Base-by-base conservation (phyloP, 2,113 vertebrate genomes). In the Coracopsis vasa region DNA sequence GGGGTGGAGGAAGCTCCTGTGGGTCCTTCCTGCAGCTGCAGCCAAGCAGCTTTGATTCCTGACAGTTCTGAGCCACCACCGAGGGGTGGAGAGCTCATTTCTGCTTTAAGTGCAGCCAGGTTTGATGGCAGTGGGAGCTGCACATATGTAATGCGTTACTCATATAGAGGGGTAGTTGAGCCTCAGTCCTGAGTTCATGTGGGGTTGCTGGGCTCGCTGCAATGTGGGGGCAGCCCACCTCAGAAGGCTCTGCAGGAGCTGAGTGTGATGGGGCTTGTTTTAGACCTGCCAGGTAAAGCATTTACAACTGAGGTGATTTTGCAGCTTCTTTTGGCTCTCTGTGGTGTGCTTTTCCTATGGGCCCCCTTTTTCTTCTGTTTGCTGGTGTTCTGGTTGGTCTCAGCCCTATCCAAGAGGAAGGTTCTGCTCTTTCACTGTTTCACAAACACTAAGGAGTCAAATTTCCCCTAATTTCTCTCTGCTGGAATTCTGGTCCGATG, bases 11-110 rank as follows among this genome's bases (percentile, higher is more conserved):
- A 77, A 81, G 91, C 18, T 86, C 86, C 16, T 33, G 44, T 7
- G 73, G 65, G 86, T n/a, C 65, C 42, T 56, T 81, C n/a, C 64
- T 74, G 75, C 83, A 75, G 50, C 65, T 92, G 86, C 44, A 94
- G 86, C 88, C 64, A 75, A 72, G 75, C 1, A 51, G 80, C 9
- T 97, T 94, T 91, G 73, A 91, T 94, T 93, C 45, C 77, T 72
- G 80, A 45, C 66, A 24, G 47, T 45, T 92, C 91, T 88, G 77
- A 93, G 61, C 69, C 77, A 10, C 41, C 69, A 33, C 33, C 9
- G 7, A 95, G 41, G 77, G 72, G 41, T 25, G 53, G 58, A 47
- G 79, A 42, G 47, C 74, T 95, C 20, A 0, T 78, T 94, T 83
- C 25, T 84, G 35, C 35, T 93, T 86, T 81, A 83, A 69, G 33